Evolutionary conservation across 2,797 vertebrate species (phyloP), one percentile per base, ranked within the genome.

Genomic region (Hoplostethus atlanticus): DNA sequence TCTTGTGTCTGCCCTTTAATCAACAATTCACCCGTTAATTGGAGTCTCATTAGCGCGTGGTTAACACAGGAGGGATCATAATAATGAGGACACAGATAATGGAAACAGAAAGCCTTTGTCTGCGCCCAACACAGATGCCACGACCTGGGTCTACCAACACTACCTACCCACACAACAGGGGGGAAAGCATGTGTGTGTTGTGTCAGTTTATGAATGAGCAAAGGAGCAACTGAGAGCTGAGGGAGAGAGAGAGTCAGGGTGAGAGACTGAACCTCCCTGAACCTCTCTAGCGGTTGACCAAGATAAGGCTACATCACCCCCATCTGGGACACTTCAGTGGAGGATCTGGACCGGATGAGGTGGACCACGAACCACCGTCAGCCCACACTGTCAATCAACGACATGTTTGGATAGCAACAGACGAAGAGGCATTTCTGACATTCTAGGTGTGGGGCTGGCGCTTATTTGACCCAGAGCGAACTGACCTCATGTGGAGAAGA

Each of bases 11-110:
- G 80, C 82, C 68, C 58, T 90, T 89, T 87, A 88, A 90, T 89
- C 87, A 90, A 59, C 76, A 78, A 85, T 82, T 75, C 73, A 70
- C 52, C 60, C 68, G 85, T 90, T 92, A 91, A 92, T 92, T 89
- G 81, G 74, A 84, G 72, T 79, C 83, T 90, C 78, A 90, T 91
- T 90, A 91, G 84, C 64, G 63, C 81, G 80, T 80, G 83, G 79
- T 86, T 90, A 87, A 88, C 87, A 86, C 77, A 69, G 77, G 59
- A 57, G 71, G 83, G 86, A 83, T 89, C 58, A 57, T 71, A 89
- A 89, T 89, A 90, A 92, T 84, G 87, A 91, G 83, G 84, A 80
- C 79, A 85, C 78, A 83, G 73, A 89, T 87, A 88, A 90, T 86
- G 30, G 64, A 80, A 81, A 83, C 52, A 80, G 69, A 78, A 85